Evolutionary conservation across 1,140 invertebrate species (phyloP), one percentile per base, ranked within the genome.

Genomic region (Polypedilum vanderplanki): DNA sequence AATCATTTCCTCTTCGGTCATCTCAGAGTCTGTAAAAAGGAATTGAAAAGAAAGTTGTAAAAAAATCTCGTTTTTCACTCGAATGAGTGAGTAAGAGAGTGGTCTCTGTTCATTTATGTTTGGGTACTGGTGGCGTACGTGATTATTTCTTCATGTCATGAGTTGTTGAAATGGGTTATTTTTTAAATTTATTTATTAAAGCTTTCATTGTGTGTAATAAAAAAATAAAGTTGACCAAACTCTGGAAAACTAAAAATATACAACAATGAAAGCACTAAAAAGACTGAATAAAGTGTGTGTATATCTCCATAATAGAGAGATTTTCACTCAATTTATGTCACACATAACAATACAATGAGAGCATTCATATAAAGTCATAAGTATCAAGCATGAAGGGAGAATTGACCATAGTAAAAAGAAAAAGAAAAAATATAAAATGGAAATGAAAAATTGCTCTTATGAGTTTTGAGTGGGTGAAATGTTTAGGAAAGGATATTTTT

Each of bases 1-100:
- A 17, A 95, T 88, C 73, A 95, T 87, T 85, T 96, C 94, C 82
- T 97, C 94, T 83, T 96, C 94, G 17, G 93, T 94, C 65, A 96
- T 83, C 70, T 91, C 91, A 46, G 88, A 84, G 84, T 94, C 92
- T 91, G 81, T 3, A 76, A 20, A 74, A 12, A 74, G 73, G 17
- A 74, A 73, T 15, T 41, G 73, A 18, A 10, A 41, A 74, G 40
- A 74, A 40, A 33, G 24, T 33, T 33, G 24, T 33, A 33, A 5
- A 33, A n/a, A 41, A 74, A 74, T 74, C 73, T 40, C 24, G 24
- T 33, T 33, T 33, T 33, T 33, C 24, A 33, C 24, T 33, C 5
- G 24, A 33, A 33, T 33, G 24, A 33, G 1, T 33, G 24, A 33
- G 1, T 33, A 33, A 33, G 2, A 33, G 24, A 33, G 24, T 33